Base-by-base conservation (phyloP, 2,888 invertebrate species). In the Agrilus biguttatus region DNA sequence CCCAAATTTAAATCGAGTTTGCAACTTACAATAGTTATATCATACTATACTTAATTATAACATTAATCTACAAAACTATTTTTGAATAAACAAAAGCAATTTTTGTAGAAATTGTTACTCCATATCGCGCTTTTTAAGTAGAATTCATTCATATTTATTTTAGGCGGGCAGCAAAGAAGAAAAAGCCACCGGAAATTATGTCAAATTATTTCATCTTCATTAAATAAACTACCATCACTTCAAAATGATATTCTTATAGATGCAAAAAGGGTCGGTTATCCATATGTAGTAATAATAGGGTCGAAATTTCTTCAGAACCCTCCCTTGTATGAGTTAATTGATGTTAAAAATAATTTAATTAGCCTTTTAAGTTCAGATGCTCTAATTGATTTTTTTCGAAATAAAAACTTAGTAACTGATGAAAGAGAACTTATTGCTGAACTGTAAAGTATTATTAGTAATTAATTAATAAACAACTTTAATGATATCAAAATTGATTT, bases 251-350 rank as follows among this genome's bases (percentile, higher is more conserved):
- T 83, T n/a, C 53, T 90, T 35, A 55, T 85, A 2, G 79, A 84
- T 35, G 78, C 80, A 2, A 77, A 75, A 52, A 62, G 75, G 55
- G 69, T 80, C 48, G 96, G 96, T 1, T 87, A 86, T 63, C 90
- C 93, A 0, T 74, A 75, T 49, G 71, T 84, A 12, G 61, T 95
- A 39, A 77, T 93, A 0, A 70, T 87, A 36, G 92, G 92, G 0
- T 76, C 75, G 50, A 73, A 70, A 40, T 65, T 76, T 14, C 44
- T 65, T 46, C 53, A 73, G 57, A 43, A 57, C 6, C 54, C 60
- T 1, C 72, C 78, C n/a, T 52, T 66, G 33, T 65, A 74, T 39
- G 81, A 81, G 62, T 44, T 81, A 7, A 69, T 72, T 47, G 65
- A 74, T 55, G 45, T 69, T 13, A 55, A 61, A 44, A 56, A 53